Evolutionary conservation across 1,140 invertebrate genomes (phyloP), one percentile per base, ranked within the genome.

Genomic region (Halesus radiatus): DNA sequence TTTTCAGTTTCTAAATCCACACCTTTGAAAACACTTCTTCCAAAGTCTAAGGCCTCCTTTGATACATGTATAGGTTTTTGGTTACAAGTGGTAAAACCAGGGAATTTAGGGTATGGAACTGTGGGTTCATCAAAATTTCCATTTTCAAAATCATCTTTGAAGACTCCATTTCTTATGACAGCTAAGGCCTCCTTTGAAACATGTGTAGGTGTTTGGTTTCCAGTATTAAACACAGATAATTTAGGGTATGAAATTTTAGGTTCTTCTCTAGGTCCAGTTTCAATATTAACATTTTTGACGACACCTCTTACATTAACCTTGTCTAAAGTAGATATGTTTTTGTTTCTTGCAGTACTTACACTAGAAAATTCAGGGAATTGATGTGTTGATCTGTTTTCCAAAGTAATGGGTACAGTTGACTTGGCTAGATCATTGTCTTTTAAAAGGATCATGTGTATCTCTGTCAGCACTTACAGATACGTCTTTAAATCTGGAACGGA

Each of bases 401-500:
- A 60, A 60, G 23, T 16, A 20, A 20, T 20, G 5, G 23, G 23
- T 60, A 13, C 23, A 54, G n/a, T 18, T 45, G 22, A 26, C 29
- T 73, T 26, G 29, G 20, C 32, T 6, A 23, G 8, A 32, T 78
- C 20, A 66, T 20, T 73, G 5, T 10, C 6, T 78, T 64, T 87
- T 85, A 79, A 87, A 81, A 6, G 87, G 85, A 32, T 60, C 85
- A 13, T 70, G 52, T 13, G 16, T 22, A 10, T 75, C 79, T 77
- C 37, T 78, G 60, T 72, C 58, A 80, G 78, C 64, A 74, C 84
- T 82, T 64, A 84, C 60, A 73, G 88, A 85, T 15, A 89, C 83
- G 83, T 53, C 83, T 84, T 87, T 85, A n/a, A 88, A 87, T 85
- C 87, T 88, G 37, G 37, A 79, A 81, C 86, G 87, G 80, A 79